phyloP scores from a whole-genome alignment of 1,140 invertebrate species.

The Glossosoma conforme region DNA sequence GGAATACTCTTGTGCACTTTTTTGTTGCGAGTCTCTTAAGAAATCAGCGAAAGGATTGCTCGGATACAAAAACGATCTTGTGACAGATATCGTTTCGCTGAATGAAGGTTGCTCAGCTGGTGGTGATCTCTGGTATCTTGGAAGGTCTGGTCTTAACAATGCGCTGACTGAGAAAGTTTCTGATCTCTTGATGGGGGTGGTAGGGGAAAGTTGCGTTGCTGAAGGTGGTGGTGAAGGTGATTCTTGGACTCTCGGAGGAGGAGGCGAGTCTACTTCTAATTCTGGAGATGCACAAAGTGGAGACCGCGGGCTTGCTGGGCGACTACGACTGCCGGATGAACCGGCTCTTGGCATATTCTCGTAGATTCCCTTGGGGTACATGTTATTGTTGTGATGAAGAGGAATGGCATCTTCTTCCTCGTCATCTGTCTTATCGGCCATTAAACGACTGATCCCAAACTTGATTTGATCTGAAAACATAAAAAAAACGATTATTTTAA shows the following conservation, averaged over 20 bases:
- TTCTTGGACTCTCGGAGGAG: slow-evolving; percentile 44
- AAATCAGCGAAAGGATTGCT: slow-evolving; percentile 53
- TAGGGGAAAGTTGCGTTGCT: slow-evolving; percentile 38
- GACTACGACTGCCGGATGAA: slow-evolving; percentile 33
- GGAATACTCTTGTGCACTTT: slow-evolving; percentile 37
- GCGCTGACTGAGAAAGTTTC: slow-evolving; percentile 76
- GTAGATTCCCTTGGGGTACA: slow-evolving; percentile 36
- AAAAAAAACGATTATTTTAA: slow-evolving; percentile 34
- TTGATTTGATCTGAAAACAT: slow-evolving; percentile 63
- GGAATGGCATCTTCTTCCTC: slow-evolving; percentile 45
- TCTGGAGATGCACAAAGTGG: slow-evolving; percentile 61
- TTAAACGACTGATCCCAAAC: slow-evolving; percentile 65
- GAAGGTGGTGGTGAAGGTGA: slow-evolving; percentile 51
- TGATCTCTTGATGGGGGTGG: slow-evolving; percentile 58
- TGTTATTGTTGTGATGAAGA: slow-evolving; percentile 39
- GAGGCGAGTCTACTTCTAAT: slow-evolving; percentile 65
- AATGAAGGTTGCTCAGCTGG: slow-evolving; percentile 45
- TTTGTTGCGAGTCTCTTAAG: slow-evolving; percentile 45
- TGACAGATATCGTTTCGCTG: slow-evolving; percentile 49
- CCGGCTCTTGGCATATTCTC: slow-evolving; percentile 28
- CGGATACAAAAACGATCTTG: slow-evolving; percentile 58
- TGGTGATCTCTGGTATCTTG: slow-evolving; percentile 52
- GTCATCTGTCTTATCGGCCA: slow-evolving; percentile 57
- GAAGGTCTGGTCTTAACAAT: slow-evolving; percentile 68
- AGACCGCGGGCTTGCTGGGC: slow-evolving; percentile 26